Percentiles rank a stretch among this genome's conserved stretches.
phyloP scores from a whole-genome alignment of 2,797 vertebrate species.

The Anabacerthia variegaticeps region DNA sequence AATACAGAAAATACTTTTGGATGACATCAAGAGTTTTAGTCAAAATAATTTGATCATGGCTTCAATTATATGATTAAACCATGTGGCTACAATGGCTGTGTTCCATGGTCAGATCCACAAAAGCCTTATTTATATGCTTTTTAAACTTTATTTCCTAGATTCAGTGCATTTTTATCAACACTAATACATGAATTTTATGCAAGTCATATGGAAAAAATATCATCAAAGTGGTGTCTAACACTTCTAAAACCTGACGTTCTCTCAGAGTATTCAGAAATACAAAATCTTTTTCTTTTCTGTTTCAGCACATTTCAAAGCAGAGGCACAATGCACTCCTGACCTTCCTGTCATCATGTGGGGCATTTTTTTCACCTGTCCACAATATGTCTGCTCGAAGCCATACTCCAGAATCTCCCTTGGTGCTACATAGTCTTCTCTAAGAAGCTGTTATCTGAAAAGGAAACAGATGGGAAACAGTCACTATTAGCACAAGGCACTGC shows the following conservation, averaged over 20 bases:
- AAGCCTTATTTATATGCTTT: background rate
- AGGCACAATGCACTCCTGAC: background rate
- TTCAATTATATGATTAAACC: background rate
- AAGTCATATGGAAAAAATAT: background rate
- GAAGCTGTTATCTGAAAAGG: background rate
- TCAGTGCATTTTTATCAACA: background rate
- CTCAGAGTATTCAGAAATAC: background rate
- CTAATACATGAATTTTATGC: background rate
- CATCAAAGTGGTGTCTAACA: background rate
- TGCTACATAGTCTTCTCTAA: background rate
- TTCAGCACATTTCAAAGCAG: slow-evolving; percentile 12
- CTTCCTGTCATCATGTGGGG: background rate
- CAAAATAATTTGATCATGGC: background rate
- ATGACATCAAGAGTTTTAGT: background rate
- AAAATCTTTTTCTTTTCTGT: background rate
- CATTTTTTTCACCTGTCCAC: background rate
- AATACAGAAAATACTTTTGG: background rate
- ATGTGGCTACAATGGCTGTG: accelerated
- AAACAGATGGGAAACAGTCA: slow-evolving; percentile 20
- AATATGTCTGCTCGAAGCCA: background rate
- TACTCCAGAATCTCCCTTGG: background rate
- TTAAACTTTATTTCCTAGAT: background rate
- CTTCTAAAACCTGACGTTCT: background rate
- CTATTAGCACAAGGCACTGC: background rate
- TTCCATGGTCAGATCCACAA: background rate